Percentiles rank a stretch among this genome's conserved stretches.
Conservation (phyloP, 2,888 invertebrate species). For the Agriopis aurantiaria region DNA sequence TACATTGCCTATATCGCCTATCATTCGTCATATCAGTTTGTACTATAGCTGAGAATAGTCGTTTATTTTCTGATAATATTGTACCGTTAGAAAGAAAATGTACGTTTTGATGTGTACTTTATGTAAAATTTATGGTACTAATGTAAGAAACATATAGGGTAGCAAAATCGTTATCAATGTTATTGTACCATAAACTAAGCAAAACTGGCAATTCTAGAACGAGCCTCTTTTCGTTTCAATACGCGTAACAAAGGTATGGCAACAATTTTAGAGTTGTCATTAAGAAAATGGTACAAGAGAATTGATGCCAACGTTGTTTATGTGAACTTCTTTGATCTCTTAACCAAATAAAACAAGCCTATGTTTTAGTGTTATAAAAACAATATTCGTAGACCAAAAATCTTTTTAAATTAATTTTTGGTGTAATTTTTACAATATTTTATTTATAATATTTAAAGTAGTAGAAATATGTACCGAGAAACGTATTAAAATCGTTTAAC, state of each 20-base stretch:
- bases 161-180: not conserved
- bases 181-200: not conserved
- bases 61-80: slow-evolving; percentile 45
- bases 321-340: slow-evolving; percentile 44
- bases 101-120: slow-evolving; percentile 55
- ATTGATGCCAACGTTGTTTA: not conserved
- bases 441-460: not conserved
- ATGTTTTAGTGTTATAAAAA: slow-evolving; percentile 8
- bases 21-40: slow-evolving; percentile 38
- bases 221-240: not conserved
- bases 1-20: slow-evolving; percentile 11
- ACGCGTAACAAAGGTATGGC: not conserved
- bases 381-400: not conserved
- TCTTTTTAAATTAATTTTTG: not conserved
- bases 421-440: not conserved
- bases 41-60: slow-evolving; percentile 18
- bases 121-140: slow-evolving; percentile 54
- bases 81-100: slow-evolving; percentile 22
- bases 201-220: not conserved
- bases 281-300: not conserved
- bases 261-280: not conserved
- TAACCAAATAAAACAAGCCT: slow-evolving; percentile 44
- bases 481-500: not conserved
- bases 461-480: not conserved
- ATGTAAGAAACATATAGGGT: slow-evolving; percentile 24